These are phyloP conservation scores for Pogonomyrmex barbatus DNA, from an alignment of 1,140 invertebrate genomes.

Conservation along the genomic window DNA sequence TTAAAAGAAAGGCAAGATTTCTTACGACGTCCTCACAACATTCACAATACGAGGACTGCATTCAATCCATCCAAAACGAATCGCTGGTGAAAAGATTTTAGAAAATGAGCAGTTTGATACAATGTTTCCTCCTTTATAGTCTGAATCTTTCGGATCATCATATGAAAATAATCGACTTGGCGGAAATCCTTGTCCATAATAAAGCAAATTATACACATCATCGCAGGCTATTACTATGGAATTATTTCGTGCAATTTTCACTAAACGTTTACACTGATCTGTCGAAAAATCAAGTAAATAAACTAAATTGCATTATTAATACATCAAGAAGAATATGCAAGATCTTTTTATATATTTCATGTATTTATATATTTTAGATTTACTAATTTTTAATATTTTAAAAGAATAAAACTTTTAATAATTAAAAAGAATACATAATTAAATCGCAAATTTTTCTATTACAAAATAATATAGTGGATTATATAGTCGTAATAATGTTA, in stretches of 20 bases:
- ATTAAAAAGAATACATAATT: neutral
- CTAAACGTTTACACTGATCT: conserved; percentile 85
- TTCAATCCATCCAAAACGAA: conserved; percentile 90
- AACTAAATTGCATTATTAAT: conserved; percentile 14
- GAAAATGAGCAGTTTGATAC: conserved; percentile 90
- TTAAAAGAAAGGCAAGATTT: conserved; percentile 14
- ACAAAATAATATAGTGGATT: neutral
- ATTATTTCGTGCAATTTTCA: conserved; percentile 87
- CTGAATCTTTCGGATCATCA: conserved; percentile 84
- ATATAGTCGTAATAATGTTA: neutral
- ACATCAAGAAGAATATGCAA: neutral
- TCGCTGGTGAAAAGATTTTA: conserved; percentile 89
- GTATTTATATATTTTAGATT: neutral
- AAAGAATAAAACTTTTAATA: neutral
- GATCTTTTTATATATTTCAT: neutral
- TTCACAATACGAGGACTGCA: conserved; percentile 85
- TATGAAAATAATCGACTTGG: conserved; percentile 87
- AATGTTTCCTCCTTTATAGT: conserved; percentile 86
- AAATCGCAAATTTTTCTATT: neutral
- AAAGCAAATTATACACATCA: conserved; percentile 90
- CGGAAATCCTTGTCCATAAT: conserved; percentile 85
- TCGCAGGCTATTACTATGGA: conserved; percentile 88
- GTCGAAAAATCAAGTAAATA: conserved; percentile 45
- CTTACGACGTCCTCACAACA: conserved; percentile 84
- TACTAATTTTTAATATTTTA: neutral